phyloP scores from a whole-genome alignment of 2,888 invertebrate species.

The Odontomyia ornata region DNA sequence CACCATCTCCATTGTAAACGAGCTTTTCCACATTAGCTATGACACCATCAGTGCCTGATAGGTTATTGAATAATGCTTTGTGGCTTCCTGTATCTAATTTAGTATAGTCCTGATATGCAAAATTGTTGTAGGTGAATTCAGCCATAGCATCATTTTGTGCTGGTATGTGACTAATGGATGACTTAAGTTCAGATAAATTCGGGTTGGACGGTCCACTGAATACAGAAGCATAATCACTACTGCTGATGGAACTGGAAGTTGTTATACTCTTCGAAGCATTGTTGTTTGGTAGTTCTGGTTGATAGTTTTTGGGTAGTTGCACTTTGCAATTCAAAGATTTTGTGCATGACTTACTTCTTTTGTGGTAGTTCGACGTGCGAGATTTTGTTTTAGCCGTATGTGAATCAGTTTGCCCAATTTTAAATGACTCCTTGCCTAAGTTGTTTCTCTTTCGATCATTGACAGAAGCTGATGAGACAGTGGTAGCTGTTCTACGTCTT shows the following conservation, averaged over 20 bases:
- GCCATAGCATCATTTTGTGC: constrained; percentile 62
- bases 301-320: neutral
- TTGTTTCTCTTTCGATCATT: constrained; percentile 45
- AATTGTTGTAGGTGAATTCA: constrained; percentile 59
- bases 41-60: constrained; percentile 43
- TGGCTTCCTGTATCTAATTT: neutral
- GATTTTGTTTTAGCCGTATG: neutral
- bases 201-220: constrained; percentile 58
- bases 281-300: constrained; percentile 40
- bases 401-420: neutral
- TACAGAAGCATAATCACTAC: constrained; percentile 64
- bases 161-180: constrained; percentile 27
- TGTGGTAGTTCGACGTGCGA: constrained; percentile 53
- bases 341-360: constrained; percentile 58
- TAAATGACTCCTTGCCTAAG: neutral
- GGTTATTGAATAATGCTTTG: constrained; percentile 41
- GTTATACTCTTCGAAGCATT: constrained; percentile 54
- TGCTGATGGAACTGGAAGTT: constrained; percentile 62
- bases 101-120: constrained; percentile 51
- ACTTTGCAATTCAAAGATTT: constrained; percentile 51
- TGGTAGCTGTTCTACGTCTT: constrained; percentile 39
- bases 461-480: constrained; percentile 51
- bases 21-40: too few species aligned
- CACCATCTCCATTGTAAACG: too few species aligned
- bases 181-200: neutral